Evolutionary conservation across 2,888 invertebrate species (phyloP), one percentile per base, ranked within the genome.

Genomic region (Matsumyia berberina): DNA sequence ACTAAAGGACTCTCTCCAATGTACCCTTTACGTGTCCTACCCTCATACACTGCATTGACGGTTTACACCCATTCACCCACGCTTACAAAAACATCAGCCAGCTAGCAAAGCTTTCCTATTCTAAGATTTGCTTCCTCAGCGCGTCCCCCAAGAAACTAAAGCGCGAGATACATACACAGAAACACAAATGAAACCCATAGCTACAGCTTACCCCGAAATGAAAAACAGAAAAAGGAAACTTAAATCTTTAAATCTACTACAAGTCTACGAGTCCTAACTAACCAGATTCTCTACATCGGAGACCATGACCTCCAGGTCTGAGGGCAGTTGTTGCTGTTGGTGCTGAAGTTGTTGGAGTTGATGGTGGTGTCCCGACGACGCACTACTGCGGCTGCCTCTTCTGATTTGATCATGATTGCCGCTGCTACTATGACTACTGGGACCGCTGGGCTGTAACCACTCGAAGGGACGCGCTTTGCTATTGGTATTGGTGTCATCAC

Each of bases 241-340:
- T 55, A 80, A 51, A 9, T 17, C 12, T 29, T 60, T 57, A 76
- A 57, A 55, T 29, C 51, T 60, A 58, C n/a, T 64, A 69, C 19
- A 57, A 55, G 55, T 39, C 55, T 82, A 70, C 64, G 60, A 82
- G 66, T 77, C 67, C 89, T 92, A 91, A 90, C 91, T 91, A 89
- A 91, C 91, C 89, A 92, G 87, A 87, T 91, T 91, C 87, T 92
- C 92, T 76, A 91, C 88, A 87, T 92, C 92, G 19, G 91, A 91
- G 49, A 92, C 89, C 88, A 90, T 90, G 37, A 91, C 90, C 88
- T 92, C 92, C 66, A 91, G 87, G 86, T 92, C 91, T 57, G 92
- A 91, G 53, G 90, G 90, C 87, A 90, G 86, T 79, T 90, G 88
- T 42, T 72, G 86, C 35, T 67, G 76, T 24, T 57, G 86, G n/a